Evolutionary conservation across 2,888 invertebrate genomes (phyloP).

Genomic region (Platerodrilus igneus): DNA sequence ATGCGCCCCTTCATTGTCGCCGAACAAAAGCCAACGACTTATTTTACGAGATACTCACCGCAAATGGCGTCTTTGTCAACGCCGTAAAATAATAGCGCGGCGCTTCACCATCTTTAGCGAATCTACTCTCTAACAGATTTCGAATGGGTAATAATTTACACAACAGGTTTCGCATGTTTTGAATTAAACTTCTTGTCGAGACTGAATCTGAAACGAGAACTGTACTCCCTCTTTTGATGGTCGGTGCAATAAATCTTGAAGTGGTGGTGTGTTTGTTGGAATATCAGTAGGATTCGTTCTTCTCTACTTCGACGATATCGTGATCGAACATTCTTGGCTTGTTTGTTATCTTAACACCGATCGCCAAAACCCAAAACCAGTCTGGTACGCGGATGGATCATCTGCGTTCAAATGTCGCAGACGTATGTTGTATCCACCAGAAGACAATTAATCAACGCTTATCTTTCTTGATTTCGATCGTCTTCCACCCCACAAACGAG

Average conservation of each 20-base stretch:
- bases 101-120: slow-evolving; percentile 25
- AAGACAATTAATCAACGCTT: slow-evolving; percentile 46
- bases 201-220: no score
- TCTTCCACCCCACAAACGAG: slow-evolving; percentile 23
- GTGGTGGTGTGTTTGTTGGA: no score
- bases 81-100: slow-evolving; percentile 35
- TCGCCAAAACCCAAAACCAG: slow-evolving; percentile 46
- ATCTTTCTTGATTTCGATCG: slow-evolving; percentile 37
- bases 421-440: slow-evolving; percentile 25
- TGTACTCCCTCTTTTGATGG: slow-evolving; percentile 21
- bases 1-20: slow-evolving; percentile 27
- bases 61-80: slow-evolving; percentile 33
- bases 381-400: slow-evolving; percentile 43
- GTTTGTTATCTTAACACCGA: slow-evolving; percentile 37
- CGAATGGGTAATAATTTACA: slow-evolving; percentile 29
- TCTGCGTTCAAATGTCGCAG: slow-evolving; percentile 40
- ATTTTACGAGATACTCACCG: slow-evolving; percentile 37
- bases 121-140: slow-evolving; percentile 25
- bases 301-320: slow-evolving; percentile 32
- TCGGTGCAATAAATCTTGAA: slow-evolving; percentile 25
- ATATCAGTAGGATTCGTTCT: slow-evolving; percentile 26
- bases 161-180: slow-evolving; percentile 32
- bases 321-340: slow-evolving; percentile 41
- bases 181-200: no score
- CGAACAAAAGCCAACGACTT: slow-evolving; percentile 33